A percentile compares a stretch with the other conserved stretches of the same genome.
phyloP scores from a whole-genome alignment of 2,888 invertebrate species.

The Erebia palarica region DNA sequence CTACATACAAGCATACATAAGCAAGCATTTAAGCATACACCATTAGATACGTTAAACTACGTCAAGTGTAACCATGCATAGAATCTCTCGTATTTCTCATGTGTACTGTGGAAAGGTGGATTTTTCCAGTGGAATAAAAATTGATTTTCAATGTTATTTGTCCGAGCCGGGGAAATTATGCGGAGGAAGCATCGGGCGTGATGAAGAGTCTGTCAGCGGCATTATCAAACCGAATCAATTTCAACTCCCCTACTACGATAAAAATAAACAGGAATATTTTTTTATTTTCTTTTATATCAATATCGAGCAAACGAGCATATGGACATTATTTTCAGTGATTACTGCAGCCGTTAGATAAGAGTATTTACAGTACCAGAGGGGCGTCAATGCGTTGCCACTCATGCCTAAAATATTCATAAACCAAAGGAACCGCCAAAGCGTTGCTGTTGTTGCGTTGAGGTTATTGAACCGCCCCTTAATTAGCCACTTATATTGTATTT shows the following conservation, averaged over 20 bases:
- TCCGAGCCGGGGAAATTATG: slow-evolving; percentile 68
- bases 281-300: no score
- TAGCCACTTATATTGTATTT: no score
- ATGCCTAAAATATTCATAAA: no score
- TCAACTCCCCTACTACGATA: slow-evolving; percentile 54
- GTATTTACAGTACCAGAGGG: no score
- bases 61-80: slow-evolving; percentile 15
- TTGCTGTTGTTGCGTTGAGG: no score
- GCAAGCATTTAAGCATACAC: neutral
- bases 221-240: slow-evolving; percentile 74
- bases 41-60: slow-evolving; percentile 8
- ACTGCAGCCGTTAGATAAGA: no score
- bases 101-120: slow-evolving; percentile 28
- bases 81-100: slow-evolving; percentile 5
- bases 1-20: no score
- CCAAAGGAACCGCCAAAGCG: no score
- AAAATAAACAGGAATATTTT: neutral
- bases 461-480: no score
- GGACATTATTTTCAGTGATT: no score
- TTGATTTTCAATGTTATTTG: slow-evolving; percentile 75
- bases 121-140: slow-evolving; percentile 48
- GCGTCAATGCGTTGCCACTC: no score
- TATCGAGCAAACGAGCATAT: no score
- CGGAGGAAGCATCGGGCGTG: slow-evolving; percentile 64
- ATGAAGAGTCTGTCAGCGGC: slow-evolving; percentile 68